Evolutionary conservation across 2,797 vertebrate species (phyloP), one percentile per base, ranked within the genome.

Genomic region (Choloepus didactylus): DNA sequence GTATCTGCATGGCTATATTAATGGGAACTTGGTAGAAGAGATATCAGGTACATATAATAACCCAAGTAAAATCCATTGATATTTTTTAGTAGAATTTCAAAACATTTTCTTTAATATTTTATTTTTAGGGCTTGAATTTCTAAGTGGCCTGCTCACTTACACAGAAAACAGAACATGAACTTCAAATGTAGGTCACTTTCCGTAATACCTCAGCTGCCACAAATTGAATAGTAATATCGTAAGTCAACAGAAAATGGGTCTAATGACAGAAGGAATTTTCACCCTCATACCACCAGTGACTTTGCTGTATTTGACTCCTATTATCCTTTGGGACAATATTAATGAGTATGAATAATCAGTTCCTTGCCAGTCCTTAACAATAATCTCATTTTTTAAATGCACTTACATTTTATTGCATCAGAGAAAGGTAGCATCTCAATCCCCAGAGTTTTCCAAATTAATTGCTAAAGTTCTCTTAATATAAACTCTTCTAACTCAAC

Each of bases 71-170:
- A 86, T 49, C 18, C 18, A 51, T 49, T 87, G 80, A 49, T n/a
- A 67, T 67, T 69, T 73, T 25, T 29, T 44, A 86, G 27, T 72
- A 82, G 11, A 76, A 5, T 87, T 83, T 87, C 25, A 67, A 91
- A 93, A 21, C 27, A 83, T 27, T 86, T 90, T 27, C 25, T 44
- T 44, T 44, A 41, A 86, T 56, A 83, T 46, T 67, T 2, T 73
- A 75, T 86, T 29, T 91, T 91, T 54, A 89, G 46, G n/a, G 0
- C 15, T 86, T 91, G 46, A 75, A 89, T 87, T 92, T 92, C 76
- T 46, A 84, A 77, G 27, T 31, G 60, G 29, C 19, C 29, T n/a
- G 0, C n/a, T 92, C 60, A 62, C n/a, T 82, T 69, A 70, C n/a
- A 44, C 27, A 92, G 11, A 73, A 75, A 87, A 89, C 72, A 15